phyloP scores from a whole-genome alignment of 1,140 invertebrate species.

The Aphis craccivora region DNA sequence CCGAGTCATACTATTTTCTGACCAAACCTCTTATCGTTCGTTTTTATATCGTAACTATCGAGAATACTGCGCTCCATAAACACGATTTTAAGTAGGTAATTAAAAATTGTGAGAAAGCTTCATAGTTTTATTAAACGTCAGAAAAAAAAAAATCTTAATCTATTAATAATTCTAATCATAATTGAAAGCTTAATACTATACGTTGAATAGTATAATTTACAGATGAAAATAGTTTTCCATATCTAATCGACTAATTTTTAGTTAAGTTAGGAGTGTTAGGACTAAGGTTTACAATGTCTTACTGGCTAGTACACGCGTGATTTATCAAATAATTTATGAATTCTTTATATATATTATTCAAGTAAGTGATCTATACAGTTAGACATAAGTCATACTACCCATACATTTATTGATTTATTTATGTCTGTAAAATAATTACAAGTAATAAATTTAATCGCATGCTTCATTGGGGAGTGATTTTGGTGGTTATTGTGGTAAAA shows the following conservation, averaged over 20 bases:
- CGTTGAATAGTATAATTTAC: no score
- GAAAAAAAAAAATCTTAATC: background rate
- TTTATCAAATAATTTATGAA: background rate
- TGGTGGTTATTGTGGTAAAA: background rate
- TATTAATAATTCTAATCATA: background rate
- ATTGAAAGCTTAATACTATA: no score
- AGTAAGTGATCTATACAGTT: background rate
- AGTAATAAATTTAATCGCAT: background rate
- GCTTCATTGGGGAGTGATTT: background rate
- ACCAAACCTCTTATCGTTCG: background rate
- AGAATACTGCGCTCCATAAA: background rate
- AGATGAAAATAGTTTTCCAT: background rate
- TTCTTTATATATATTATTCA: background rate
- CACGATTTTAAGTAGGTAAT: background rate
- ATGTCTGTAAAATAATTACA: background rate
- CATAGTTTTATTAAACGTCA: background rate
- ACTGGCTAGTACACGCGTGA: background rate
- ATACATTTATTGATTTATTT: background rate
- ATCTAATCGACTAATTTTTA: background rate
- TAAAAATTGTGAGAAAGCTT: background rate
- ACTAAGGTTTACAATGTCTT: background rate
- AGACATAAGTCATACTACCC: background rate
- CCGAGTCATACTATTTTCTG: no score
- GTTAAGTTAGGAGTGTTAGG: background rate
- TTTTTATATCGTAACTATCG: background rate